Base-by-base conservation (phyloP, 2,113 vertebrate species). In the Hippocampus zosterae region DNA sequence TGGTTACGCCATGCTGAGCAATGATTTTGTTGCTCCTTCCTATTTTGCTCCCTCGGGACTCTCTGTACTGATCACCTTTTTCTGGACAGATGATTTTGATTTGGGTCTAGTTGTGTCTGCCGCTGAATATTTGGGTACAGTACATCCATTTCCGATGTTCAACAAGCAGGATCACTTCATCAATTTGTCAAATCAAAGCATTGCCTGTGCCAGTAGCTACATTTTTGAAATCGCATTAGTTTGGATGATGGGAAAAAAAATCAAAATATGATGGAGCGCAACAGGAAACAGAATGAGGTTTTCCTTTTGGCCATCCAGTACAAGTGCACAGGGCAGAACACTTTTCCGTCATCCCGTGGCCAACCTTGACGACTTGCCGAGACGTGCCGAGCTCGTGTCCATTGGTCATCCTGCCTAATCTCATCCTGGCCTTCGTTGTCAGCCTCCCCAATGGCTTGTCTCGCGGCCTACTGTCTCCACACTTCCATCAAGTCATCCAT, bases 401-500 rank as follows among this genome's bases (percentile, higher is more conserved):
- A 86, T 88, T 86, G 85, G 84, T 90, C 87, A 89, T 87, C 75
- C 53, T 68, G 78, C 77, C 85, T 74, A 77, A 82, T 83, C 86
- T 88, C 82, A 75, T 87, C 75, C 76, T 69, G 84, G 86, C 86
- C 85, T 88, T 88, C 84, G 83, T 78, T 65, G 67, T 66, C 76
- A 78, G 85, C 87, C 90, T 91, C 89, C 87, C 88, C 61, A 83
- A 84, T 87, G 90, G 81, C 88, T 91, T 85, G 80, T 90, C 84
- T 89, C 85, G 76, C 86, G 76, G 76, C 84, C 87, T 84, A 88
- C 86, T 87, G 89, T 90, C 90, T 91, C 81, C 74, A 80, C 60
- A 76, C 81, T 85, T 88, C 85, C 85, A 89, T 90, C 88, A 89
- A 92, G 89, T 85, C 87, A 91, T 92, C 89, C 82, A 87, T 92